A percentile compares a stretch with the other conserved stretches of the same genome.
phyloP scores from a whole-genome alignment of 35 echinoderm and acorn worm species.

The Diadema setosum region DNA sequence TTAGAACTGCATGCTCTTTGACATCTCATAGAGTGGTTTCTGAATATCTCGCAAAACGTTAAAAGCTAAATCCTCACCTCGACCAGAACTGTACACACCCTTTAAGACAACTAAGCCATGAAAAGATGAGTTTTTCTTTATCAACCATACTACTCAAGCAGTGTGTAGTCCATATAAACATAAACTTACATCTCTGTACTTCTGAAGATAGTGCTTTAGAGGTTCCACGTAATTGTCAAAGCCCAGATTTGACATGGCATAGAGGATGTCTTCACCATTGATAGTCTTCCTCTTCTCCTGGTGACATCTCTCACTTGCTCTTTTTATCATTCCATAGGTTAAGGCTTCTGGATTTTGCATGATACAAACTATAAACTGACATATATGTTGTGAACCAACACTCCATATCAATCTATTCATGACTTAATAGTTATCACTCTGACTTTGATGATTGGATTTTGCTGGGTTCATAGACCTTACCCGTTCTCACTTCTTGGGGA shows the following conservation, averaged over 20 bases:
- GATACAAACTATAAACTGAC: too few species aligned
- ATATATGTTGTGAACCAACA: too few species aligned
- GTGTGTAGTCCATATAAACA: background rate
- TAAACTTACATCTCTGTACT: slow-evolving; percentile 93
- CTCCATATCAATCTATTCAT: too few species aligned
- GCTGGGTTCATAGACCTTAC: too few species aligned
- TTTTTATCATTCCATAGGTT: too few species aligned
- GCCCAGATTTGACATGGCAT: slow-evolving; percentile 96
- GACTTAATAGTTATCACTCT: too few species aligned
- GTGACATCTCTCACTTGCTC: slow-evolving; percentile 99
- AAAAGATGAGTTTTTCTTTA: too few species aligned
- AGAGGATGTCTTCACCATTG: slow-evolving; percentile 97
- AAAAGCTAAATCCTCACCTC: background rate
- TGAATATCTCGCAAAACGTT: background rate
- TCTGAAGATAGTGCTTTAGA: slow-evolving; percentile 94
- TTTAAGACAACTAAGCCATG: background rate
- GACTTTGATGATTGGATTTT: too few species aligned
- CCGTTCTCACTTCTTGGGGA: too few species aligned
- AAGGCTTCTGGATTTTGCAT: too few species aligned
- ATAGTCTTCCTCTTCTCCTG: slow-evolving; percentile 99
- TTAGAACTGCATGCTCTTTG: too few species aligned
- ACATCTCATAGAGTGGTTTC: background rate
- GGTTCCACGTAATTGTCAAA: slow-evolving; percentile 98
- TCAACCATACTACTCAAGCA: background rate
- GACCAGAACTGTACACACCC: background rate